phyloP scores from a whole-genome alignment of 2,888 invertebrate species.

The Gryllus longicercus region DNA sequence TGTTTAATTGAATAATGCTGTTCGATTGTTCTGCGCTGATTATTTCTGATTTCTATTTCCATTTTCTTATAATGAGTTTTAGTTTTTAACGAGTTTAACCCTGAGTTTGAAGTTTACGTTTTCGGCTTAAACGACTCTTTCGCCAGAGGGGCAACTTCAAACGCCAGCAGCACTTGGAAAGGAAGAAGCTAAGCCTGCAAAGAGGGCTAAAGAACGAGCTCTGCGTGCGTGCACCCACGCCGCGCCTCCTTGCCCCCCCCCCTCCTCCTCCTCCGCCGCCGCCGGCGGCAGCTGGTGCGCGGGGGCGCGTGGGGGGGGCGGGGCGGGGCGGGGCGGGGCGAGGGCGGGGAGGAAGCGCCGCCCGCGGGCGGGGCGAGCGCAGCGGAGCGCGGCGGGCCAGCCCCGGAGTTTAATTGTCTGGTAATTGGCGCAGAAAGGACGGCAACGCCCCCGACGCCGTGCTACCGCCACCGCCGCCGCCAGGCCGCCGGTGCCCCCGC shows the following conservation, averaged over 20 bases:
- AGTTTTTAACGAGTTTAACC: no score
- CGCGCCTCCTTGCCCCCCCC: neutral
- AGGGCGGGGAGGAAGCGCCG: neutral
- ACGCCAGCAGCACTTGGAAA: no score
- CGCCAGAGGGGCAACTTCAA: no score
- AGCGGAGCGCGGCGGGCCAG: conserved; percentile 17
- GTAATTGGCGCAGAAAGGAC: conserved; percentile 9
- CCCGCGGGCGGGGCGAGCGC: neutral
- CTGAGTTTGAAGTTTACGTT: no score
- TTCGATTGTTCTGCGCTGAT: no score
- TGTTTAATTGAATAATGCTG: no score
- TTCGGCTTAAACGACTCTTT: no score
- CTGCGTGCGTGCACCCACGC: neutral
- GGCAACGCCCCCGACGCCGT: neutral
- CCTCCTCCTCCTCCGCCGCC: neutral
- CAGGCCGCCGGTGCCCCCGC: neutral
- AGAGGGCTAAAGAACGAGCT: no score
- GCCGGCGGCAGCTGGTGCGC: neutral
- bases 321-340: neutral
- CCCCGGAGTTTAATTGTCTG: conserved; percentile 9
- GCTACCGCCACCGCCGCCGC: neutral
- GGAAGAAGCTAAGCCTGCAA: no score
- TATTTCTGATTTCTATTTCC: no score
- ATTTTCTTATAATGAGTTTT: no score
- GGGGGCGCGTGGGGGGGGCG: neutral